phyloP scores from a whole-genome alignment of 2,888 invertebrate species.

The Thyatira batis region DNA sequence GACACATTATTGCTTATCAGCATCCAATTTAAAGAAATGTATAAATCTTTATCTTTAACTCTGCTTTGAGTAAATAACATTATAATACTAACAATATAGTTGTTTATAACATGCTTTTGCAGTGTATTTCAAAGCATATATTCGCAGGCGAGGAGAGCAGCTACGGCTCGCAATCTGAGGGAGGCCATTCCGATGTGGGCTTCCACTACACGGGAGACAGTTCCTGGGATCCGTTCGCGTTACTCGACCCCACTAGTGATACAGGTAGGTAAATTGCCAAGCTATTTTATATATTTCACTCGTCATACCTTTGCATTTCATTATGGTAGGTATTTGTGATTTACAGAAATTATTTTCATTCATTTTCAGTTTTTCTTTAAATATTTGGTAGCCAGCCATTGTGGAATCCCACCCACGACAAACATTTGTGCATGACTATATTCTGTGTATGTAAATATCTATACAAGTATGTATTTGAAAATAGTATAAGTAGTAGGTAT shows the following conservation, averaged over 20 bases:
- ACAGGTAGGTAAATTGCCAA: constrained; percentile 80
- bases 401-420: no score
- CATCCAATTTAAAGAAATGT: no score
- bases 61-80: not conserved
- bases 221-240: constrained; percentile 86
- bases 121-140: not conserved
- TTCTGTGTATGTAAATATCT: no score
- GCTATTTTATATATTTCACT: not conserved
- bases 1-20: no score
- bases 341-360: no score
- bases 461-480: no score
- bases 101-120: not conserved
- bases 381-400: no score
- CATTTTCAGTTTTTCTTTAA: no score
- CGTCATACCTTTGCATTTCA: not conserved
- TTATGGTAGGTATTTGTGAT: not conserved
- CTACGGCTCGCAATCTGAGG: constrained; percentile 90
- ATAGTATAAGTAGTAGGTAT: not conserved
- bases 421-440: no score
- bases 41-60: no score
- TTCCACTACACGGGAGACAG: constrained; percentile 82
- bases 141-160: constrained; percentile 87
- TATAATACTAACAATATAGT: not conserved
- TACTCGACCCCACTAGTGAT: constrained; percentile 89
- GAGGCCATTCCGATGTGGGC: constrained; percentile 80